These are phyloP conservation scores for Brachionus paranguensis DNA, from an alignment of 1,140 invertebrate species.

Conservation along the genomic window DNA sequence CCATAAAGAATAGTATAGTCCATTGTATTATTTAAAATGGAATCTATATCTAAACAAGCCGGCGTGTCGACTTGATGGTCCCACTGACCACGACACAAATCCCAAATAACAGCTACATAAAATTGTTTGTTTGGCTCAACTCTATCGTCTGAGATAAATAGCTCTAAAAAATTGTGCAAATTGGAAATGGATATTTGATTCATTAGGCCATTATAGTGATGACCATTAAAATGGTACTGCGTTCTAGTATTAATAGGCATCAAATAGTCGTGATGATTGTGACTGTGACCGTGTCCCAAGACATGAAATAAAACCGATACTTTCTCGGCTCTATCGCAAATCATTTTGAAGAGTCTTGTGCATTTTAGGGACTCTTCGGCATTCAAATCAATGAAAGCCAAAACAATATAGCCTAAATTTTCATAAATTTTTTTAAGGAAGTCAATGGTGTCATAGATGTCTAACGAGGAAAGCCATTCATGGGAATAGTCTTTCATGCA, in stretches of 20 bases:
- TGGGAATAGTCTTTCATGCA: not conserved
- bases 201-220: not conserved
- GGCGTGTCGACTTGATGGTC: not conserved
- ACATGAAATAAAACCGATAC: slow-evolving; percentile 24
- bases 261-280: slow-evolving; percentile 16
- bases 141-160: not conserved
- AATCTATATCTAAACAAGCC: not conserved
- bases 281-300: not conserved
- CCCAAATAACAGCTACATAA: slow-evolving; percentile 26
- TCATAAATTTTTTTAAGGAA: not conserved
- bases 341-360: not conserved
- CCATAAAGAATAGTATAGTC: slow-evolving; percentile 17
- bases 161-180: slow-evolving; percentile 24
- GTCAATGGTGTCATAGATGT: not conserved
- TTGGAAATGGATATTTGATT: not conserved
- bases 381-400: slow-evolving; percentile 16
- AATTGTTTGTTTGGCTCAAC: not conserved
- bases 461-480: not conserved
- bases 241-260: not conserved
- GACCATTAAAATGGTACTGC: slow-evolving; percentile 1
- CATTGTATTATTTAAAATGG: slow-evolving; percentile 6
- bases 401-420: not conserved
- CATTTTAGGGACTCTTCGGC: not conserved
- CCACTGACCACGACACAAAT: slow-evolving; percentile 25
- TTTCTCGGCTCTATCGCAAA: slow-evolving; percentile 2